phyloP scores from a whole-genome alignment of 2,113 vertebrate species.

The Haemorhous mexicanus region DNA sequence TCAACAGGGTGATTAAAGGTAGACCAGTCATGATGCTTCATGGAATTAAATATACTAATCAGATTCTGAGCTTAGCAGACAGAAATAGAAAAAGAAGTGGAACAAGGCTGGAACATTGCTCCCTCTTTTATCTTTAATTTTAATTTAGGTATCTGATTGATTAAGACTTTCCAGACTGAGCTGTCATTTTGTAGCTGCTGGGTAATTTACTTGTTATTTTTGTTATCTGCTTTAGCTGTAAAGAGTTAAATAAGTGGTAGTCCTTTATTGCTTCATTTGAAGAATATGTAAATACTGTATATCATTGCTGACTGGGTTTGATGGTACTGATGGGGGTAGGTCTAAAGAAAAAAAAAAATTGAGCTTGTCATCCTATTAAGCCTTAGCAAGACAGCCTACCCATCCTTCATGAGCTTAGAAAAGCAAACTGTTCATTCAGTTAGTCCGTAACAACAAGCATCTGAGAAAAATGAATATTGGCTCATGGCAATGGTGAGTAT shows the following conservation, averaged over 20 bases:
- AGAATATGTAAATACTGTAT: neutral
- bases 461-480: neutral
- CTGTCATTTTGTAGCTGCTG: neutral
- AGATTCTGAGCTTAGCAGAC: constrained; percentile 82
- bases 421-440: neutral
- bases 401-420: neutral
- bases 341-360: neutral
- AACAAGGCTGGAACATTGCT: constrained; percentile 35
- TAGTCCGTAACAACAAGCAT: neutral
- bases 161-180: constrained; percentile 1
- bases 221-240: neutral
- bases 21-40: constrained; percentile 66
- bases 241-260: neutral
- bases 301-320: neutral
- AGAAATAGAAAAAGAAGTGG: constrained; percentile 85
- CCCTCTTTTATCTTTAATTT: constrained; percentile 45
- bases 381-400: neutral
- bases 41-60: constrained; percentile 87
- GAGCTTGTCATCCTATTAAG: constrained; percentile 20
- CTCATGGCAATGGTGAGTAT: neutral
- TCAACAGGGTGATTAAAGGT: constrained; percentile 64
- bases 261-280: neutral
- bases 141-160: constrained; percentile 25
- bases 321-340: neutral
- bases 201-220: constrained; percentile 40